These are phyloP conservation scores for Ramazzottius varieornatus DNA, from an alignment of 2,888 invertebrate species.

Conservation along the genomic window DNA sequence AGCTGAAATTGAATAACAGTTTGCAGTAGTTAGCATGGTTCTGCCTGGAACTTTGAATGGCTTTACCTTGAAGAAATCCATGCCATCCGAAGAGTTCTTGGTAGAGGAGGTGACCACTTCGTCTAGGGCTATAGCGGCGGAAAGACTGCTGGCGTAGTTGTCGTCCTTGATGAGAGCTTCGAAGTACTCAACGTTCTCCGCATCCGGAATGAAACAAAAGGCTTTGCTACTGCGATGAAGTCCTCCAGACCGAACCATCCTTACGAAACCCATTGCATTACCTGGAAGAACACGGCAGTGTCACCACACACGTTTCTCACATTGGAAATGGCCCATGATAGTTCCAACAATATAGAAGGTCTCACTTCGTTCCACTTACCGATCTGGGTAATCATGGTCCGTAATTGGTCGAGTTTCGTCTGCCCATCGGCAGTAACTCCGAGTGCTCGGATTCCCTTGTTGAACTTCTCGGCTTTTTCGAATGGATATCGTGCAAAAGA, in stretches of 20 bases:
- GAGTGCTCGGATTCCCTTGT: conserved; percentile 59
- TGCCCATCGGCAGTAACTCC: conserved; percentile 52
- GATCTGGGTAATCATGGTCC: conserved; percentile 70
- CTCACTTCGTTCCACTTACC: no score
- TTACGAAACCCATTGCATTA: conserved; percentile 81
- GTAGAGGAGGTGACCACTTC: conserved; percentile 47
- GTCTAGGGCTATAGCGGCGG: conserved; percentile 44
- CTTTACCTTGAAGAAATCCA: conserved; percentile 50
- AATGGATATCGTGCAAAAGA: conserved; percentile 32
- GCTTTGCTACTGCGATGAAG: conserved; percentile 71
- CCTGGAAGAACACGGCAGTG: conserved; percentile 23
- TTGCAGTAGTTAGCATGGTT: no score
- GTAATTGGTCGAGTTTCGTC: conserved; percentile 72
- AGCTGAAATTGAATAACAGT: conserved; percentile 36
- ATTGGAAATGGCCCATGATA: no score
- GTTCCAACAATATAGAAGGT: no score
- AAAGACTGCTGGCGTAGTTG: conserved; percentile 15
- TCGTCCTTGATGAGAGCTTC: conserved; percentile 36
- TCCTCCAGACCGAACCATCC: conserved; percentile 74
- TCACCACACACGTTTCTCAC: no score
- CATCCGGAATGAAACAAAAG: conserved; percentile 58
- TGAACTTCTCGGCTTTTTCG: conserved; percentile 73
- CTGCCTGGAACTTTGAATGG: no score
- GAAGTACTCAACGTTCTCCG: conserved; percentile 37
- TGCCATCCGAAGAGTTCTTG: conserved; percentile 57